phyloP scores from a whole-genome alignment of 1,140 invertebrate genomes.

The Papilio aristodemus region DNA sequence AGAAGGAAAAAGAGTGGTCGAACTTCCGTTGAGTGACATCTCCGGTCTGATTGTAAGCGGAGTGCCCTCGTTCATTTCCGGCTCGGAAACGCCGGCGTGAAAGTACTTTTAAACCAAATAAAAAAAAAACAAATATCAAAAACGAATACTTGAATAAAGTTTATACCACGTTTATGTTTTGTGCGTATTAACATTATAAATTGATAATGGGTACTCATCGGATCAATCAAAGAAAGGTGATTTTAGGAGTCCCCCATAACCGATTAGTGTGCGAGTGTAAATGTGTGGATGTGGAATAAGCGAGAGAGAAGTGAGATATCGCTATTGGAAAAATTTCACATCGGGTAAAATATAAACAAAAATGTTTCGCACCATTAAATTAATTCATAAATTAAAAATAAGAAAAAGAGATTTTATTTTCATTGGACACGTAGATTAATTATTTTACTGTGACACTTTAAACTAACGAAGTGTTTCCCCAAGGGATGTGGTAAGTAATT shows the following conservation, averaged over 20 bases:
- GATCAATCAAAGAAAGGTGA: no score
- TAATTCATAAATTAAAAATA: background rate
- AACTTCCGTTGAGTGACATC: conserved; percentile 14
- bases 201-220: no score
- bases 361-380: no score
- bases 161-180: background rate
- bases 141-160: background rate
- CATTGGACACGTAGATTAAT: conserved; percentile 13
- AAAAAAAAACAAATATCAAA: background rate
- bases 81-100: conserved; percentile 1
- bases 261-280: no score
- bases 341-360: no score
- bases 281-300: no score
- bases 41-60: background rate
- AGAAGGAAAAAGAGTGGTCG: background rate
- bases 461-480: conserved; percentile 29
- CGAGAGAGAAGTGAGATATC: no score
- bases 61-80: conserved; percentile 14
- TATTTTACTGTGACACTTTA: conserved; percentile 24
- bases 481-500: conserved; percentile 30
- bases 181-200: background rate
- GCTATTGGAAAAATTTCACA: no score
- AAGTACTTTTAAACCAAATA: conserved; percentile 16
- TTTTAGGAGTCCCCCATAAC: no score
- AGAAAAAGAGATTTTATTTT: background rate